Evolutionary conservation across 2,797 vertebrate genomes (phyloP), one percentile per base, ranked within the genome.

Genomic region (Lacerta viridis): DNA sequence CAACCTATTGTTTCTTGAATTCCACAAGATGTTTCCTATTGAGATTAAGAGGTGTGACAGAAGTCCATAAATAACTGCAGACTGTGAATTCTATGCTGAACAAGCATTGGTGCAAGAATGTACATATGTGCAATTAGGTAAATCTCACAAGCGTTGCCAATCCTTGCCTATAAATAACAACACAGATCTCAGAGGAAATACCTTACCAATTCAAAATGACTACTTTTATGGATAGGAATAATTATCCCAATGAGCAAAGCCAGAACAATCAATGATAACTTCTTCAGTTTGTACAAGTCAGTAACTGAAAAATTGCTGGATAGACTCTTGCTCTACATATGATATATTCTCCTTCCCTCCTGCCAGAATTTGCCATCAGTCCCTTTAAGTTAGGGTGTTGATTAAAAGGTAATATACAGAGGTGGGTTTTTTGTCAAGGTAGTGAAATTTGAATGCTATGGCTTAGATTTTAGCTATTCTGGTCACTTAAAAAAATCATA

Each of bases 401-500:
- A 79, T 84, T 71, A 80, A 92, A 93, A 84, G 43, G 80, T 95
- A 96, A 94, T 94, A 90, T 83, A 91, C 69, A 90, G 81, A 55
- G 13, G 50, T 55, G 50, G 50, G 3, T 55, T 55, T 55, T 93
- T 92, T 92, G 80, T 87, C 77, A 89, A 74, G 50, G 93, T 91
- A 23, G 93, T 88, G 94, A 95, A 96, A 88, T 94, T 85, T 91
- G 92, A 84, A 89, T 94, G 92, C 91, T 27, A 46, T 89, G 90
- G 88, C 92, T 93, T 93, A 90, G 82, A 91, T 93, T 94, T 46
- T 88, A 90, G 75, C 85, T 93, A 86, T 93, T 94, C 95, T 91
- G 78, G 77, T 87, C 81, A 94, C 94, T 89, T 0, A 94, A 88
- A 90, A 89, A 85, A 90, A 89, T 83, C 61, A 91, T 90, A 91